phyloP scores from a whole-genome alignment of 2,113 vertebrate species.

The Raphicerus campestris region DNA sequence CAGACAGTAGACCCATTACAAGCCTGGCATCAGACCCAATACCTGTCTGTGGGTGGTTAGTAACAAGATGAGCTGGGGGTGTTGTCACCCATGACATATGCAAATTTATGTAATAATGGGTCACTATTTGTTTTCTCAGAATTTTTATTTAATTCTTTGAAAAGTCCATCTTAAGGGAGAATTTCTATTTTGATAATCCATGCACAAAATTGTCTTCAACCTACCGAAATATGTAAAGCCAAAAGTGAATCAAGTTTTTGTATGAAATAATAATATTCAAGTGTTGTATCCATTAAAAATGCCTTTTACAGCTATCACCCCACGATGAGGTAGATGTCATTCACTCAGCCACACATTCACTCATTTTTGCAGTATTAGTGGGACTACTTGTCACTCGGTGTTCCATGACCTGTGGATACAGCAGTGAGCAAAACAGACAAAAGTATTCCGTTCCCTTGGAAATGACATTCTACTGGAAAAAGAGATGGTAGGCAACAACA shows the following conservation, averaged over 20 bases:
- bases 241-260: not conserved
- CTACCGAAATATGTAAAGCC: not conserved
- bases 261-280: not conserved
- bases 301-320: not conserved
- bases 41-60: accelerated
- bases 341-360: not conserved
- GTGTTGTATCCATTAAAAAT: not conserved
- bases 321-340: too few species aligned
- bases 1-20: not conserved
- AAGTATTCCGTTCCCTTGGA: not conserved
- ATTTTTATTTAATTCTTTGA: not conserved
- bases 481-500: not conserved
- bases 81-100: not conserved
- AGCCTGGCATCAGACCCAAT: not conserved
- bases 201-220: not conserved
- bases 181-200: not conserved
- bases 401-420: not conserved
- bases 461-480: not conserved
- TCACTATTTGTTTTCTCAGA: not conserved
- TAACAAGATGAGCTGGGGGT: not conserved
- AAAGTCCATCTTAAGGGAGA: not conserved
- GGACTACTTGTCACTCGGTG: not conserved
- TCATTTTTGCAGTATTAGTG: too few species aligned
- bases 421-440: not conserved
- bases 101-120: not conserved